phyloP scores from a whole-genome alignment of 2,888 invertebrate genomes.

The Athrips mouffetella region DNA sequence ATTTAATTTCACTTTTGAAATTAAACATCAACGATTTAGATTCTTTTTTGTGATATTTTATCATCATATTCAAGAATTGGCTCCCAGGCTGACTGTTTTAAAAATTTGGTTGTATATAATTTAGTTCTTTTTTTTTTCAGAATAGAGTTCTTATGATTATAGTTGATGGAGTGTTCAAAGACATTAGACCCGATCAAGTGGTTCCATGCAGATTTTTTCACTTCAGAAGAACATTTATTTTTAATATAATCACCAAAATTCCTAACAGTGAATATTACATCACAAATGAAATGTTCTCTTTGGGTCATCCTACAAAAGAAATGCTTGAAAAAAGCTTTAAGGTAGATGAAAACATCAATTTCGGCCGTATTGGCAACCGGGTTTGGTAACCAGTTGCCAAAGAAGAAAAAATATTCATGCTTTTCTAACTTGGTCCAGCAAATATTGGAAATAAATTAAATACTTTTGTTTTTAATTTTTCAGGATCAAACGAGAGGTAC shows the following conservation, averaged over 20 bases:
- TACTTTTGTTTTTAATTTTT: constrained; percentile 19
- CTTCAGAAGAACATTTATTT: constrained; percentile 57
- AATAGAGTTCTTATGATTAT: constrained; percentile 39
- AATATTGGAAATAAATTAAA: background rate
- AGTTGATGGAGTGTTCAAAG: constrained; percentile 56
- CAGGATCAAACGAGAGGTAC: constrained; percentile 49
- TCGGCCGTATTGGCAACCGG: too few relatives aligned
- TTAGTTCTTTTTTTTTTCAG: constrained; percentile 34
- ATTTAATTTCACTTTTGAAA: background rate
- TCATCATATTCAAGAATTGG: too few relatives aligned
- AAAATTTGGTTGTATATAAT: too few relatives aligned
- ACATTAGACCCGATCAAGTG: constrained; percentile 22
- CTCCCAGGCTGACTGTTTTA: background rate
- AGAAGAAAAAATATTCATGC: too few relatives aligned
- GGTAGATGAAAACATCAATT: too few relatives aligned
- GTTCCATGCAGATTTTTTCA: constrained; percentile 30
- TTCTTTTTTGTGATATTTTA: background rate
- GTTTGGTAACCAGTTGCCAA: too few relatives aligned
- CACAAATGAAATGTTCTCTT: constrained; percentile 45
- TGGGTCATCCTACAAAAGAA: constrained; percentile 39
- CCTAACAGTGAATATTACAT: constrained; percentile 38
- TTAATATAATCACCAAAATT: constrained; percentile 28
- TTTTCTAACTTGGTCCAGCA: background rate
- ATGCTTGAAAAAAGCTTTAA: constrained; percentile 46
- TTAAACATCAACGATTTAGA: background rate